Evolutionary conservation across 2,113 vertebrate species (phyloP).

Genomic region (Phrynosoma blainvillii): DNA sequence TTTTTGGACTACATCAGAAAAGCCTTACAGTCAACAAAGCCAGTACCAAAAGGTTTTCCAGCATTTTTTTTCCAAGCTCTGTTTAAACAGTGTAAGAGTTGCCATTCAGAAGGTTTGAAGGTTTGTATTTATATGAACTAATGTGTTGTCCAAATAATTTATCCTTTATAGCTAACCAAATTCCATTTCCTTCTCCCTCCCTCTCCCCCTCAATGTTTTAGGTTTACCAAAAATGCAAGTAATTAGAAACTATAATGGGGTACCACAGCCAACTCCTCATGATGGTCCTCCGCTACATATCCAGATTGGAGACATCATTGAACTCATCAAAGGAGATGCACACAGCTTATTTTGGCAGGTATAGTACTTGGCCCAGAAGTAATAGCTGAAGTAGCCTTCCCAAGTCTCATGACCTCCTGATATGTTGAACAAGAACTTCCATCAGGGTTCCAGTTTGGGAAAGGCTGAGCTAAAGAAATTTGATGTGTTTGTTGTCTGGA

Average conservation of each 20-base stretch:
- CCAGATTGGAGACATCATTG: constrained; percentile 89
- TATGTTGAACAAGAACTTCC: neutral
- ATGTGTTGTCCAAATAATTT: neutral
- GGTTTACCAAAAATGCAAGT: constrained; percentile 95
- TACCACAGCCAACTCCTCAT: constrained; percentile 78
- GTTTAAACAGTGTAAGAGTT: neutral
- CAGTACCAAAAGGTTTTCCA: too few species aligned
- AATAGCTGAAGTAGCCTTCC: neutral
- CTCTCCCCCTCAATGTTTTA: constrained; percentile 51
- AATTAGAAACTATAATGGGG: constrained; percentile 86
- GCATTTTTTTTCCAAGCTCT: too few species aligned
- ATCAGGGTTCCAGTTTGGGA: neutral
- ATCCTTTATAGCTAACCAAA: neutral
- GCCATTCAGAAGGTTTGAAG: neutral
- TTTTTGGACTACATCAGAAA: neutral
- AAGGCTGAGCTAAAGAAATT: neutral
- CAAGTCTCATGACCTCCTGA: neutral
- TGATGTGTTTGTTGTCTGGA: neutral
- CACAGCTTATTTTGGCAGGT: constrained; percentile 98
- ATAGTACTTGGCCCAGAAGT: constrained; percentile 21
- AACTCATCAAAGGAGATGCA: constrained; percentile 88
- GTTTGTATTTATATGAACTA: neutral
- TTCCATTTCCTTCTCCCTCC: neutral
- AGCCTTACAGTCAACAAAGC: too few species aligned
- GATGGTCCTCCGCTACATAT: constrained; percentile 86